These are phyloP conservation scores for Biston stratarius DNA, from an alignment of 2,888 invertebrate species.

Conservation along the genomic window DNA sequence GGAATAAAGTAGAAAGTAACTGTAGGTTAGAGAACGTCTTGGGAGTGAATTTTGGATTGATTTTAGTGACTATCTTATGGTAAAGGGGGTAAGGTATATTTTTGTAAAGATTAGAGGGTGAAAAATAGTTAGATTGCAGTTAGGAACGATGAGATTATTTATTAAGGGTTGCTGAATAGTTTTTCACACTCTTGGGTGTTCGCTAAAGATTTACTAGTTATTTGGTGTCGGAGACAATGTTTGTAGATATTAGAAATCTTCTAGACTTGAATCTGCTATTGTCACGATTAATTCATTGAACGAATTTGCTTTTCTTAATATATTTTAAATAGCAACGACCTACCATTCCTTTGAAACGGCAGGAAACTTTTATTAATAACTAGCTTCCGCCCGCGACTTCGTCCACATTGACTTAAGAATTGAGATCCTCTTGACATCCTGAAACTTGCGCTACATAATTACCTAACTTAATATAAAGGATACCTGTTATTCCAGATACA, in stretches of 20 bases:
- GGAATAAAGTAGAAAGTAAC: conserved; percentile 40
- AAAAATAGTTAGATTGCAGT: conserved; percentile 56
- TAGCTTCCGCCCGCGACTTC: too few species aligned
- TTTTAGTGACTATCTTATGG: conserved; percentile 41
- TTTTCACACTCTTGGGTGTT: conserved; percentile 66
- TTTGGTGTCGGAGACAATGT: conserved; percentile 9
- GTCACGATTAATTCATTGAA: too few species aligned
- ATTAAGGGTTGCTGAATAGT: conserved; percentile 65
- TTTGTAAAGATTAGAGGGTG: conserved; percentile 36
- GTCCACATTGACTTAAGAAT: too few species aligned
- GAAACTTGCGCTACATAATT: too few species aligned
- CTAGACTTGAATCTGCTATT: too few species aligned
- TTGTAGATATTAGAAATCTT: background rate
- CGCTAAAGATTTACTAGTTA: conserved; percentile 46
- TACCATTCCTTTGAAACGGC: too few species aligned
- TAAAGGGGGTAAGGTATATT: conserved; percentile 42
- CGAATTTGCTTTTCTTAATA: too few species aligned
- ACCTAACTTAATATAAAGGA: too few species aligned
- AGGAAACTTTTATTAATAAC: too few species aligned
- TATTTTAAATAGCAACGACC: too few species aligned
- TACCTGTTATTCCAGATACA: too few species aligned
- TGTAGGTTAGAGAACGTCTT: conserved; percentile 22
- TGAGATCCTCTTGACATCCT: too few species aligned
- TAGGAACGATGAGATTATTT: conserved; percentile 70
- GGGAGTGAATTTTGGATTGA: conserved; percentile 36